These are phyloP conservation scores for Cerastis leucographa DNA, from an alignment of 2,888 invertebrate species.

Conservation along the genomic window DNA sequence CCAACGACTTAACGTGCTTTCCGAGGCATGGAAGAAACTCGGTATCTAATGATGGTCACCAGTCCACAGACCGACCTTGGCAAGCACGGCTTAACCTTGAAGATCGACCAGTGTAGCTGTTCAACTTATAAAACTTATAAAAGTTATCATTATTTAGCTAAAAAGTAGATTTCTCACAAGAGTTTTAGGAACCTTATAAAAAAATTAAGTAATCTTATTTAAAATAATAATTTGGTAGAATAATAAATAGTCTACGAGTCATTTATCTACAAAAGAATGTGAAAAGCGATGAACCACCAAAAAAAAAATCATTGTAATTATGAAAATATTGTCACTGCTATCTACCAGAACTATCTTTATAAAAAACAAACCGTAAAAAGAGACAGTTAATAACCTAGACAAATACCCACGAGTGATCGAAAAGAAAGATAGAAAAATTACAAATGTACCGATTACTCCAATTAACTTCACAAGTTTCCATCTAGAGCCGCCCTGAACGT, in stretches of 20 bases:
- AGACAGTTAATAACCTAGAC: slow-evolving; percentile 30
- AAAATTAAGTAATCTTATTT: not conserved
- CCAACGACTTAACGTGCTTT: no score
- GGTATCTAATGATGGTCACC: no score
- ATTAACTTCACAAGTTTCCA: slow-evolving; percentile 61
- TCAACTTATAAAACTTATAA: no score
- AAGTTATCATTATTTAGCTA: not conserved
- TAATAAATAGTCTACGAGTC: not conserved
- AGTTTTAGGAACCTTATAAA: not conserved
- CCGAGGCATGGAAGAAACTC: no score
- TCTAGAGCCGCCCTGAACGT: slow-evolving; percentile 59
- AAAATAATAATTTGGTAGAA: not conserved
- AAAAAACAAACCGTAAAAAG: slow-evolving; percentile 39
- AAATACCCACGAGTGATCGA: slow-evolving; percentile 50
- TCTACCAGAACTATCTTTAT: slow-evolving; percentile 12
- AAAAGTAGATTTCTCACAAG: not conserved
- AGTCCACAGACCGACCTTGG: no score
- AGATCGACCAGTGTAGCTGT: no score
- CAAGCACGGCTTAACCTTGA: no score
- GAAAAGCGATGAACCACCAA: not conserved
- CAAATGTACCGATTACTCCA: slow-evolving; percentile 62
- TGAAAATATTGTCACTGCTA: not conserved
- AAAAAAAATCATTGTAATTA: not conserved
- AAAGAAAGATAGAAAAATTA: slow-evolving; percentile 61
- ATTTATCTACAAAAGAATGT: not conserved